phyloP scores from a whole-genome alignment of 1,140 invertebrate genomes.

The Drosophila elegans region DNA sequence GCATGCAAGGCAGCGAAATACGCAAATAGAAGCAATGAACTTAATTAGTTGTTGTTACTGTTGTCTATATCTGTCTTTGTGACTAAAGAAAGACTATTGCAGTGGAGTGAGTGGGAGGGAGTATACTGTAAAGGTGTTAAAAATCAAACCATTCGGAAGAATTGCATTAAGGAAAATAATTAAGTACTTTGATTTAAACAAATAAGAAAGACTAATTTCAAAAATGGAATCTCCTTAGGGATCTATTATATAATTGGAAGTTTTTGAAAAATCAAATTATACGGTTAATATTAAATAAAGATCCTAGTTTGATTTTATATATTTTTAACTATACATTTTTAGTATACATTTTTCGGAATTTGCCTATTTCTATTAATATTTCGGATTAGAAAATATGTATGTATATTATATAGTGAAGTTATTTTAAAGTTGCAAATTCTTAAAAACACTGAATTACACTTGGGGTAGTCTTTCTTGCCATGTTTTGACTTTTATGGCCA shows the following conservation, averaged over 20 bases:
- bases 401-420: too few species aligned
- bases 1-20: slow-evolving; percentile 65
- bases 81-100: slow-evolving; percentile 13
- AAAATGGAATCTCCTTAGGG: background rate
- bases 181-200: background rate
- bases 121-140: slow-evolving; percentile 7
- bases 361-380: too few species aligned
- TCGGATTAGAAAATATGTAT: background rate
- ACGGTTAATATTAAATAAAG: background rate
- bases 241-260: background rate
- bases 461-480: background rate
- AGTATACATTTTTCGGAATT: too few species aligned
- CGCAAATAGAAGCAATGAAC: slow-evolving; percentile 81
- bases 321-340: too few species aligned
- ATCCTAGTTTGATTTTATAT: too few species aligned
- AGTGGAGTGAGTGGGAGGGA: background rate
- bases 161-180: slow-evolving; percentile 1
- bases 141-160: background rate
- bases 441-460: background rate
- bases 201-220: background rate
- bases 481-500: slow-evolving; percentile 19
- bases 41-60: slow-evolving; percentile 79
- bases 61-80: slow-evolving; percentile 26
- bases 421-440: too few species aligned
- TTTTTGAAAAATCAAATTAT: background rate